phyloP scores from a whole-genome alignment of 2,113 vertebrate species.

The Petroica traversi region DNA sequence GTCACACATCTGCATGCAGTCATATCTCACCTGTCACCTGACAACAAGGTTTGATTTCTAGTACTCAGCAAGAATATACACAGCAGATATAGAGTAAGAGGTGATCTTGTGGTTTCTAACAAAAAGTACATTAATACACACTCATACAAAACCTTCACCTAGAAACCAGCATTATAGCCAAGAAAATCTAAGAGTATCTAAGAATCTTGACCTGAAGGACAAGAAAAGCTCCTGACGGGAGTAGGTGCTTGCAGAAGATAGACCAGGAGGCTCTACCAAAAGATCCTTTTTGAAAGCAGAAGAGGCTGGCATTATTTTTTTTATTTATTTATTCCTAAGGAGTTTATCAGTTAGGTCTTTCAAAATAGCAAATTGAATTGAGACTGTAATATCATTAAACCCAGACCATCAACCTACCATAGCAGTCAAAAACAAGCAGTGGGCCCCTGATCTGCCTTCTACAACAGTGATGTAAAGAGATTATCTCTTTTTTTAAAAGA shows the following conservation, averaged over 20 bases:
- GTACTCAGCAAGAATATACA: background rate
- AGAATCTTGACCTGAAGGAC: background rate
- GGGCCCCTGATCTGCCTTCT: background rate
- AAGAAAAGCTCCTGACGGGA: background rate
- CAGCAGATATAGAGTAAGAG: background rate
- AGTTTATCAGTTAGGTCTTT: background rate
- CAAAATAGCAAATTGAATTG: background rate
- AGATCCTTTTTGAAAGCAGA: background rate
- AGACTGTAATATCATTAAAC: background rate
- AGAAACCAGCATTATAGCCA: background rate
- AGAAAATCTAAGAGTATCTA: background rate
- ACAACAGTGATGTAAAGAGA: background rate
- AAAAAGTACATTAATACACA: background rate
- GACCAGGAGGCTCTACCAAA: background rate
- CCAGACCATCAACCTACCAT: background rate
- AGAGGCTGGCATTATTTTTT: background rate
- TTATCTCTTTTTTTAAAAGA: background rate
- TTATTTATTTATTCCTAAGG: background rate
- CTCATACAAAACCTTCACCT: background rate
- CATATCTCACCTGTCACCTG: background rate
- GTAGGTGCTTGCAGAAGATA: fast-evolving
- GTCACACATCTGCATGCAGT: background rate
- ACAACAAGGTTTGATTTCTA: background rate
- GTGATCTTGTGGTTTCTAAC: background rate
- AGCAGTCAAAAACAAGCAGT: background rate